Evolutionary conservation across 1,140 invertebrate species (phyloP).

Genomic region (Drosophila bocki): DNA sequence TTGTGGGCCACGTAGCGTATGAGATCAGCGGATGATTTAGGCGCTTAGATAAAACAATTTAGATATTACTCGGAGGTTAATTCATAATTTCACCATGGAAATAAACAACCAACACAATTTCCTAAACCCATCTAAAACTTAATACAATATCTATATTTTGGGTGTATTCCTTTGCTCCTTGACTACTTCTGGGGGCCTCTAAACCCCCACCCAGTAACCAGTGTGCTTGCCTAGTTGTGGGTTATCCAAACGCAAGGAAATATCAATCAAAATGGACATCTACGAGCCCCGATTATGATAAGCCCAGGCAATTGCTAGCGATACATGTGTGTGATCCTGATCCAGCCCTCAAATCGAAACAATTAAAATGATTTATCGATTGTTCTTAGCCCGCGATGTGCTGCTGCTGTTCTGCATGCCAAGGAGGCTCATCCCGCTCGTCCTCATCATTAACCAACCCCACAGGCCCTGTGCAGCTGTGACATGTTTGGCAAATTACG

Average conservation of each 20-base stretch:
- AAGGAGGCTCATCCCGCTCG: constrained; percentile 5
- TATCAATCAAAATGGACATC: neutral
- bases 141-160: neutral
- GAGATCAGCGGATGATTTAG: constrained; percentile 28
- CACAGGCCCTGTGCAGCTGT: constrained; percentile 43
- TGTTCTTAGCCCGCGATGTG: constrained; percentile 23
- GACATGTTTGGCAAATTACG: constrained; percentile 66
- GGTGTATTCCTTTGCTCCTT: neutral
- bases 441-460: constrained; percentile 26
- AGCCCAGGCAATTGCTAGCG: neutral
- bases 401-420: constrained; percentile 32
- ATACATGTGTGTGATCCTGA: constrained; percentile 1
- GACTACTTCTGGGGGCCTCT: neutral
- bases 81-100: constrained; percentile 9
- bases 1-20: constrained; percentile 13
- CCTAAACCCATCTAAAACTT: neutral
- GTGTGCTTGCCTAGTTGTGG: neutral
- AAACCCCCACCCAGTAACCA: no score
- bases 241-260: neutral
- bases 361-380: constrained; percentile 79
- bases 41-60: constrained; percentile 11
- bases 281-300: neutral
- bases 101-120: neutral
- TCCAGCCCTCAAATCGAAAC: constrained; percentile 28
- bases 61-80: constrained; percentile 5